phyloP scores from a whole-genome alignment of 2,888 invertebrate species.

The Smittia aterrima region DNA sequence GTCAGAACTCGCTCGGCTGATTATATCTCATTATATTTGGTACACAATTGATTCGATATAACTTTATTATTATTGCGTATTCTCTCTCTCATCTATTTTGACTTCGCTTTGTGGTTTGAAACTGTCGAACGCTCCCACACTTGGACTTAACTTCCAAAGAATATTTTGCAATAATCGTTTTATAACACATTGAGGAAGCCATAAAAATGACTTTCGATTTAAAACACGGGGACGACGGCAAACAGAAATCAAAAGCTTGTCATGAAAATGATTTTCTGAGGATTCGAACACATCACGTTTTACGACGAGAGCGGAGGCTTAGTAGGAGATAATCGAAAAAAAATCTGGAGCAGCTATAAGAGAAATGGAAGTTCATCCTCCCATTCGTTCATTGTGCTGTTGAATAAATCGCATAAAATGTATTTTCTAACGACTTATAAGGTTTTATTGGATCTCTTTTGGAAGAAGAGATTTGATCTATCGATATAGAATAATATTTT shows the following conservation, averaged over 20 bases:
- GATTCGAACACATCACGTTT: not conserved
- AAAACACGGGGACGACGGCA: not conserved
- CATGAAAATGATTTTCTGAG: not conserved
- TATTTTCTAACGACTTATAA: conserved; percentile 23
- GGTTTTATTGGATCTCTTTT: conserved; percentile 19
- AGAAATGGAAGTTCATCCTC: not conserved
- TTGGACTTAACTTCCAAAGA: not conserved
- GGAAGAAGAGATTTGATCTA: conserved; percentile 3
- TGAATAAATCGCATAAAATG: not conserved
- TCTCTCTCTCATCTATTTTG: not conserved
- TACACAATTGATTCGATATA: conserved; percentile 36
- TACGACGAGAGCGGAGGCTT: not conserved
- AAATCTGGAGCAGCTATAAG: not conserved
- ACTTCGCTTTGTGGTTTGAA: not conserved
- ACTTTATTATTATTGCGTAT: conserved; percentile 34
- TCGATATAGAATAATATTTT: not conserved
- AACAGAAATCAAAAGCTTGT: not conserved
- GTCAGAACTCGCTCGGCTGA: conserved; percentile 14
- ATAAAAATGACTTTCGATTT: conserved; percentile 4
- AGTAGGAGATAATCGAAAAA: not conserved
- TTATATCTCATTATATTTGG: conserved; percentile 38
- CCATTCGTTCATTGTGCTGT: not conserved
- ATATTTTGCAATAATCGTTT: conserved; percentile 16
- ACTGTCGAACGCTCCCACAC: not conserved
- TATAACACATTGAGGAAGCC: conserved; percentile 9